phyloP scores from a whole-genome alignment of 2,888 invertebrate species.

The Piscicola geometra region DNA sequence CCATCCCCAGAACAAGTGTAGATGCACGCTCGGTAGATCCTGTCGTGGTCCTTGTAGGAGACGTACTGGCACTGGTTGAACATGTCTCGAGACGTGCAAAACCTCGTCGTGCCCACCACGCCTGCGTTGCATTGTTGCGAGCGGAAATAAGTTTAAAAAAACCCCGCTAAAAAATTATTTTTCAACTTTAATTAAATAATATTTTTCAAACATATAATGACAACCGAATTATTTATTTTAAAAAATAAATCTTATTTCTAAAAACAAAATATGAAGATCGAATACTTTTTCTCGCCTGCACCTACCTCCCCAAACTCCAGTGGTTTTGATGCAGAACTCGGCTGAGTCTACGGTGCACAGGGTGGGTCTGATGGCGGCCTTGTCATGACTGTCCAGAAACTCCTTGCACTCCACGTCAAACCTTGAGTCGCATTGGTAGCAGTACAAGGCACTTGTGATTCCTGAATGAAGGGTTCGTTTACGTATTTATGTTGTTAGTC shows the following conservation, averaged over 20 bases:
- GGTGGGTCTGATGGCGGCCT: conserved; percentile 61
- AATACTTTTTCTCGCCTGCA: too few species aligned
- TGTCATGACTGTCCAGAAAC: conserved; percentile 61
- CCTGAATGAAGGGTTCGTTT: neutral
- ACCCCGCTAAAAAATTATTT: too few species aligned
- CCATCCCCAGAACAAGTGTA: conserved; percentile 52
- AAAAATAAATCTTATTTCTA: conserved; percentile 1
- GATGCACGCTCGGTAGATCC: conserved; percentile 55
- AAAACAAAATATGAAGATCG: neutral
- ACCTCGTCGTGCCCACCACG: conserved; percentile 55
- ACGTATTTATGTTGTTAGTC: neutral
- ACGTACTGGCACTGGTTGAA: conserved; percentile 56
- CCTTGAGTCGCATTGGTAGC: conserved; percentile 81
- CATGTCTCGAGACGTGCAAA: conserved; percentile 55
- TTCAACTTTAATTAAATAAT: neutral
- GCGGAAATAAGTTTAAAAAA: neutral
- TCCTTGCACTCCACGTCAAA: conserved; percentile 59
- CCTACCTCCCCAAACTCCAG: conserved; percentile 67
- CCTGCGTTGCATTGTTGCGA: conserved; percentile 46
- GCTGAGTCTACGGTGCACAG: conserved; percentile 71
- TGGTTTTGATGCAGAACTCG: conserved; percentile 77
- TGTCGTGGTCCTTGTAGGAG: conserved; percentile 54
- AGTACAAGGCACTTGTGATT: conserved; percentile 61
- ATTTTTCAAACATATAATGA: neutral
- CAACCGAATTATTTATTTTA: conserved; percentile 19